Base-by-base conservation (phyloP, 2,888 invertebrate species). In the Lasioglossum zephyrum region DNA sequence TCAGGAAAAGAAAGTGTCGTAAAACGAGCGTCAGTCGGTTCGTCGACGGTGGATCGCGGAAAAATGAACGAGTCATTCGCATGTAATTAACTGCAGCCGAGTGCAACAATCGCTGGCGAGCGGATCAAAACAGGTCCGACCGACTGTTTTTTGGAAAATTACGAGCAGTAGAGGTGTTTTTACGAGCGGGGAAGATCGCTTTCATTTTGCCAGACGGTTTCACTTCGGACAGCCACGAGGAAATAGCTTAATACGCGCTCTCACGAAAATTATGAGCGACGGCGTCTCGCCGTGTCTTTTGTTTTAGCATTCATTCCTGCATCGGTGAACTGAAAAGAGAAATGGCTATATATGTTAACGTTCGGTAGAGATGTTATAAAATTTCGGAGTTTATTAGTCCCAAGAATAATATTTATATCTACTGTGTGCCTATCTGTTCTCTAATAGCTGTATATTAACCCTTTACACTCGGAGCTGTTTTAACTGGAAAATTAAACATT, bases 1-100 rank as follows among this genome's bases (percentile, higher is more conserved):
- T 22, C 78, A 39, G 78, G 86, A 90, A 82, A 89, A 85, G 90
- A 90, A 90, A 90, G 89, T 90, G 70, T 70, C 85, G 82, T 87
- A 88, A 88, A 89, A 82, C 41, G 74, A 16, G 22, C 63, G 22
- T 39, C 39, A 31, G 22, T n/a, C 11, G 31, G 49, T 39, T 26
- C 77, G 77, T 81, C 53, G 69, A 83, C 70, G 53, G 57, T 41
- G 36, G 70, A 84, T 72, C 75, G 76, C 79, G 81, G 69, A 77
- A 84, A 88, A 82, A 53, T 82, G 60, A 84, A 74, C 78, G 73
- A 72, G 18, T 66, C 75, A 78, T 41, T 57, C 41, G 81, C 73
- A 72, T 84, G 84, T 77, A 87, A 88, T 89, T 89, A 85, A 63
- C 73, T 60, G 72, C 69, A 69, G 57, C 31, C 63, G 63, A 63